These are phyloP conservation scores for Lophochroa leadbeateri DNA, from an alignment of 2,113 vertebrate species.

Conservation along the genomic window DNA sequence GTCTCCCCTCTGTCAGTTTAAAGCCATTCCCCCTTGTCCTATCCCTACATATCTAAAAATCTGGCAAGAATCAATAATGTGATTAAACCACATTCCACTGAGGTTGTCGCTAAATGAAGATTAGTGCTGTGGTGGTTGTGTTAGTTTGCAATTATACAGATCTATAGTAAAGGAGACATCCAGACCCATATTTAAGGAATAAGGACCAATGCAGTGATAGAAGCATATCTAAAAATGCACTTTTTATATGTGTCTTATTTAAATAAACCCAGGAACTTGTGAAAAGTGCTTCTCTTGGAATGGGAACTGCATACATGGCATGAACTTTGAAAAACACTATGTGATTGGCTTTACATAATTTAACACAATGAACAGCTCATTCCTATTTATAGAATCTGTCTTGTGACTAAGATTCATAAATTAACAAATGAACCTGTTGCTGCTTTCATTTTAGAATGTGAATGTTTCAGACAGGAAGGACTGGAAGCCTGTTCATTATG, in stretches of 20 bases:
- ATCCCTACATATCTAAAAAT: background rate
- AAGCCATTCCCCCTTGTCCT: background rate
- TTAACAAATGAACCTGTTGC: conserved; percentile 12
- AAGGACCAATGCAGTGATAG: background rate
- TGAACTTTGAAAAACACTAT: background rate
- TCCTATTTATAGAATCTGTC: background rate
- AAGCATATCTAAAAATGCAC: background rate
- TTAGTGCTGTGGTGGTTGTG: background rate
- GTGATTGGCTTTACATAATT: background rate
- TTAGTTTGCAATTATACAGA: background rate
- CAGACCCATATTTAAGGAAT: background rate
- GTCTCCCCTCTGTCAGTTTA: background rate
- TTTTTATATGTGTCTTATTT: background rate
- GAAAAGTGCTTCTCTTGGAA: background rate
- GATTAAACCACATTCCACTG: background rate
- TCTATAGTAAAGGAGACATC: background rate
- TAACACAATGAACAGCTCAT: background rate
- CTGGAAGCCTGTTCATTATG: conserved; percentile 81
- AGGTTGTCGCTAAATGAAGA: background rate
- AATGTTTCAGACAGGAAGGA: conserved; percentile 72
- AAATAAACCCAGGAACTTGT: background rate
- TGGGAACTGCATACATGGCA: background rate
- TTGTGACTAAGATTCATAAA: background rate
- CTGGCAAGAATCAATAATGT: background rate
- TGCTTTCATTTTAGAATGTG: conserved; percentile 69